Percentiles rank a stretch among this genome's conserved stretches.
These are phyloP conservation scores for Hypanus sabinus DNA, from an alignment of 2,113 vertebrate genomes.

Conservation along the genomic window DNA sequence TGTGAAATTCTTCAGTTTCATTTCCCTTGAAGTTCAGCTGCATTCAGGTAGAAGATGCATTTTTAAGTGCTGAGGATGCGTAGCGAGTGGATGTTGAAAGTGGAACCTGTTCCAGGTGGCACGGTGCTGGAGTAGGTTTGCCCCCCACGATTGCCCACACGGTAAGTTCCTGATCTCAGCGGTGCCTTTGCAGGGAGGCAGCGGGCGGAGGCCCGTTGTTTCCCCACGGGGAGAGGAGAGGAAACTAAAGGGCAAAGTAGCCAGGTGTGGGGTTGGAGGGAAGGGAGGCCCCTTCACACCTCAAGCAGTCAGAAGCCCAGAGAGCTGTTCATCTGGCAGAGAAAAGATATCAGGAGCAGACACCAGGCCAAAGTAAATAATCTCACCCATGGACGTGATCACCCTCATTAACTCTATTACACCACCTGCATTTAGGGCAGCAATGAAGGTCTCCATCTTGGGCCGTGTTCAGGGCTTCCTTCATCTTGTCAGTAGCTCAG, in stretches of 20 bases:
- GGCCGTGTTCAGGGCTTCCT: too few species aligned
- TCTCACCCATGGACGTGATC: too few species aligned
- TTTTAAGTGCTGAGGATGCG: background rate
- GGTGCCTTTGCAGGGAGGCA: background rate
- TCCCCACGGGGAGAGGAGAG: background rate
- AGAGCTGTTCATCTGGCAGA: background rate
- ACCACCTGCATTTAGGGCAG: too few species aligned
- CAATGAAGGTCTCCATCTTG: too few species aligned
- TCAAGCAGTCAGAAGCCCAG: background rate
- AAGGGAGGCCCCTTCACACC: background rate
- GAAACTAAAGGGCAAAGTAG: background rate
- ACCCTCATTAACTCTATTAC: too few species aligned
- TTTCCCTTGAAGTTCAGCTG: background rate
- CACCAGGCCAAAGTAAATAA: too few species aligned
- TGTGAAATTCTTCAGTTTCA: background rate
- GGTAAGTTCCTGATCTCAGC: background rate
- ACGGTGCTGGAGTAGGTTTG: background rate
- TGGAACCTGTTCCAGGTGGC: background rate
- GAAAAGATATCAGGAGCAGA: background rate
- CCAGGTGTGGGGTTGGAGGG: background rate
- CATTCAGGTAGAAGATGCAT: background rate
- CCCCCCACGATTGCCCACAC: background rate
- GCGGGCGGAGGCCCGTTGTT: background rate
- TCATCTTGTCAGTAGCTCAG: too few species aligned
- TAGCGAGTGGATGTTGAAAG: background rate